Percentiles rank a stretch among this genome's conserved stretches.
These are phyloP conservation scores for Ormyrus labotus DNA, from an alignment of 2,888 invertebrate genomes.

Conservation along the genomic window DNA sequence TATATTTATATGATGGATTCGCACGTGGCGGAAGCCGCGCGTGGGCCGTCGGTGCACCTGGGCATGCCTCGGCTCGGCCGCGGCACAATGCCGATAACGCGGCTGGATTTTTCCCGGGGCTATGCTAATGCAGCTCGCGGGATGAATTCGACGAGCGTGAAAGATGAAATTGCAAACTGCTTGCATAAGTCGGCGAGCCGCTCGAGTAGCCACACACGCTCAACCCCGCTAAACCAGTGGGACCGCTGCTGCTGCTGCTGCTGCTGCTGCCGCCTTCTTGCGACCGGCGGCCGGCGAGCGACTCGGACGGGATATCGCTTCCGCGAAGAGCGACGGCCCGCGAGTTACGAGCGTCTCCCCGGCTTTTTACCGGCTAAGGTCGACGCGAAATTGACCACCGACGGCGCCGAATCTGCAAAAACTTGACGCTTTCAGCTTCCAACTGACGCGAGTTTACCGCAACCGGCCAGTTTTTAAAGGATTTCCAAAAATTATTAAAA, in stretches of 20 bases:
- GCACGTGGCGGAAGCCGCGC: slow-evolving; percentile 2
- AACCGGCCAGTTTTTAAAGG: too few relatives aligned
- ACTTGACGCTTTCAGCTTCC: too few relatives aligned
- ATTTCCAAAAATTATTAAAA: too few relatives aligned
- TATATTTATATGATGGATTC: slow-evolving; percentile 5
- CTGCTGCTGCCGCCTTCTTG: background rate
- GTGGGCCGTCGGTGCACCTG: slow-evolving; percentile 2
- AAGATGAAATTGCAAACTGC: slow-evolving; percentile 53
- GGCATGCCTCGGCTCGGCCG: background rate
- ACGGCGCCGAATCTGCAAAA: background rate
- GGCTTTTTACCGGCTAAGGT: background rate
- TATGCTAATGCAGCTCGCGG: slow-evolving; percentile 4
- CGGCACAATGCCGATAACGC: slow-evolving; percentile 38
- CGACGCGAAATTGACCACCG: background rate
- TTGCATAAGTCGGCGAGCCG: slow-evolving; percentile 21
- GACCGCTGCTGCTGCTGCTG: slow-evolving; percentile 8
- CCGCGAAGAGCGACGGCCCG: background rate
- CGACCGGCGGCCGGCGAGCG: background rate
- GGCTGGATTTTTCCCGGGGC: slow-evolving; percentile 4
- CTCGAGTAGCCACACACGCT: background rate
- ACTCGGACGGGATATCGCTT: background rate
- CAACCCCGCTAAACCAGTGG: slow-evolving; percentile 5
- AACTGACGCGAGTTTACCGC: too few relatives aligned
- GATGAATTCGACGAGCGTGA: slow-evolving; percentile 49
- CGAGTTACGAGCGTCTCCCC: slow-evolving; percentile 8